Base-by-base conservation (phyloP, 2,888 invertebrate species). In the Pachliopta kotzebuea region DNA sequence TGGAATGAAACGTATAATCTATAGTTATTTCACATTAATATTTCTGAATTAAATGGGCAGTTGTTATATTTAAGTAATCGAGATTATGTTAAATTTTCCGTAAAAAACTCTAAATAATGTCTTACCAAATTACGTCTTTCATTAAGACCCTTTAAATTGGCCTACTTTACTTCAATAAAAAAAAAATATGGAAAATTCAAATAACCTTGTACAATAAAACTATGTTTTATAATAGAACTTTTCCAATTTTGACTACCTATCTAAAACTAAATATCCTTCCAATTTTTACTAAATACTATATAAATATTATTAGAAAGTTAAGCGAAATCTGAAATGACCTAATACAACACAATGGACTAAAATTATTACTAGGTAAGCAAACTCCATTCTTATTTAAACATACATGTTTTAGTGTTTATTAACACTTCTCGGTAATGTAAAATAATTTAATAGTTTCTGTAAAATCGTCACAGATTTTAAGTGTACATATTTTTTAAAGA, bases 1-100 rank as follows among this genome's bases (percentile, higher is more conserved):
- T 62, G 23, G 37, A 52, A 52, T 24, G 2, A 50, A 42, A 57
- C 62, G 56, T 50, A 50, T 37, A 37, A 62, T 8, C 18, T 6
- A 0, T 45, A 45, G 45, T 56, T 11, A 18, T 62, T n/a, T 21
- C n/a, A 26, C 56, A 56, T 56, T 62, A 52, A 29, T 26, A 31
- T 55, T 4, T 4, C 18, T 18, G 18, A 45, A 45, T 14, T 7
- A n/a, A 45, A 45, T 4, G 6, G 18, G n/a, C 4, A 14, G 37
- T 37, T 37, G 14, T 37, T 37, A 31, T 8, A 14, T 37, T 37
- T 37, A 14, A 37, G 26, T 14, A 37, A 14, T 37, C 37, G 37
- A 37, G 11, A 18, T 45, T 6, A 3, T 1, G 7, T 45, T 4
- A n/a, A n/a, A n/a, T n/a, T n/a, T 45, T n/a, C 45, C n/a, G 4